phyloP scores from a whole-genome alignment of 2,797 vertebrate genomes.

The Hydrocynus forskahlii region DNA sequence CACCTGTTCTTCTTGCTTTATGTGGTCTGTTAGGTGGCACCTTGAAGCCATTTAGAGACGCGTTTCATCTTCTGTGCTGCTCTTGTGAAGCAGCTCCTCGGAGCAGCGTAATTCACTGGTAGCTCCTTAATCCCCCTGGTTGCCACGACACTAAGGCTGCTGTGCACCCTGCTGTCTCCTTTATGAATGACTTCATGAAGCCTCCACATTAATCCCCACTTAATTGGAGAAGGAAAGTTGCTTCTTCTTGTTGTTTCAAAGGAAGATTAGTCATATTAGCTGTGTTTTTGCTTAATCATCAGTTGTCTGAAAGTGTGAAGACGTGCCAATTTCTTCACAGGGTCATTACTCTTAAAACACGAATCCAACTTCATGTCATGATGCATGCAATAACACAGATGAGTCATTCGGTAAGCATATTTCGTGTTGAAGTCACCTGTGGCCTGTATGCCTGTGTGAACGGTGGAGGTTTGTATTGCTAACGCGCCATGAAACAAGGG shows the following conservation, averaged over 20 bases:
- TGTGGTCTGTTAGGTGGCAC: slow-evolving; percentile 1
- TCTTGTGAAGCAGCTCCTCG: slow-evolving; percentile 50
- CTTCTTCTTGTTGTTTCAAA: slow-evolving; percentile 17
- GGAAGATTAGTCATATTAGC: slow-evolving; percentile 21
- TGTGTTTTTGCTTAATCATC: slow-evolving; percentile 13
- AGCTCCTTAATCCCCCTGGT: slow-evolving; percentile 57
- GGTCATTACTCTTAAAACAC: not conserved
- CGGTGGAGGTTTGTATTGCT: not conserved
- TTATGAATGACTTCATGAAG: slow-evolving; percentile 52
- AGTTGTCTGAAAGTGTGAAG: not conserved
- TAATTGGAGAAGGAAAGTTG: slow-evolving; percentile 60
- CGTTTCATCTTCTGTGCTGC: slow-evolving; percentile 30
- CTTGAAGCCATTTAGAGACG: slow-evolving; percentile 28
- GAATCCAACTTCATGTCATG: not conserved
- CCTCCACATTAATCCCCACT: slow-evolving; percentile 29
- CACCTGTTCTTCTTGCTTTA: slow-evolving; percentile 1
- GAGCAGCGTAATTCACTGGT: slow-evolving; percentile 46
- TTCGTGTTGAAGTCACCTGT: not conserved
- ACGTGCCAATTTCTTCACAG: not conserved
- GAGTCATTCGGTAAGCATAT: not conserved
- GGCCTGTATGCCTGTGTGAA: not conserved
- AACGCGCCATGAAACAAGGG: slow-evolving; percentile 10
- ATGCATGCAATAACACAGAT: not conserved
- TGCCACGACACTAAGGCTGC: slow-evolving; percentile 37
- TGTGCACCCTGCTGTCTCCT: slow-evolving; percentile 41